Evolutionary conservation across 2,113 vertebrate genomes (phyloP), one percentile per base, ranked within the genome.

Genomic region (Kryptolebias marmoratus): DNA sequence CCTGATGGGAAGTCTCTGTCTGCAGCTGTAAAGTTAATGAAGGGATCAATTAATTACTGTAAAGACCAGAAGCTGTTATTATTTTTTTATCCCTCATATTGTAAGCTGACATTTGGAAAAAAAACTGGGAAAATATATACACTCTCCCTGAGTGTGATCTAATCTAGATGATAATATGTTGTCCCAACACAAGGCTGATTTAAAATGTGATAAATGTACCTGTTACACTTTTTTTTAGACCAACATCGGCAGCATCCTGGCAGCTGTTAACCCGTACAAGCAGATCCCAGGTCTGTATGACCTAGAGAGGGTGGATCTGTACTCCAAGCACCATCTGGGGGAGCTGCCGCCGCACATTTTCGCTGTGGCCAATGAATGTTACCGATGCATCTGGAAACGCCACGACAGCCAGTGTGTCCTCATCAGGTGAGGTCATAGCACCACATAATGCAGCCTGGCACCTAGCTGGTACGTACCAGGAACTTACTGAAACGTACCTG

Each of bases 341-440:
- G 96, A 97, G 85, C 94, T 96, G 66, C 96, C 96, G 0, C 96
- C 96, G 4, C 96, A 97, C 64, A 97, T 97, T 86, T 97, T 95
- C 31, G 96, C 96, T 12, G 92, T 96, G 0, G 96, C 95, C 78
- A 97, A 95, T 7, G 96, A 97, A 89, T 97, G 96, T 87, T 97
- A 97, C 90, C 91, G 96, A 88, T 97, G 96, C 92, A 92, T 97
- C 87, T 97, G 96, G 96, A 97, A 97, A 85, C 93, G 95, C 66
- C 95, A 95, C 1, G 96, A 97, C 94, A 96, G 96, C 86, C 96
- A 97, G 78, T 97, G 96, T 78, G 94, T 97, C 48, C 95, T 97
- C 31, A 97, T 97, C 84, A 97, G 96, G 96, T 97, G 57, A 85
- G 93, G 31, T 53, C 0, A 42, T 42, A 42, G 39, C 39, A 5